A percentile compares a stretch with the other conserved stretches of the same genome.
Evolutionary conservation across 2,888 invertebrate species (phyloP).

Genomic region (Coelogynopora nodosa): DNA sequence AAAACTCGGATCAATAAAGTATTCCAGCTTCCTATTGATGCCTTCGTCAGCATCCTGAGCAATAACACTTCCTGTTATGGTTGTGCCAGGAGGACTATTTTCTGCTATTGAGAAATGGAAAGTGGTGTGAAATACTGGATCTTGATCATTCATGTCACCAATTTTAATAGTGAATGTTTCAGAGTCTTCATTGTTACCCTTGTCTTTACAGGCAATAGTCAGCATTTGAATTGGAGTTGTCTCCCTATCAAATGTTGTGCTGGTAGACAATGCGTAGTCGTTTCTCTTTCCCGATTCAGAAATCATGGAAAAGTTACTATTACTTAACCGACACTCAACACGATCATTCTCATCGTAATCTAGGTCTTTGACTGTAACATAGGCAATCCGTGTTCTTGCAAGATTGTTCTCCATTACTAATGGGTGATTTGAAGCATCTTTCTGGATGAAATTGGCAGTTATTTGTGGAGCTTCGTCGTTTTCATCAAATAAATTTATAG

Average conservation of each 20-base stretch:
- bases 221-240: slow-evolving; percentile 16
- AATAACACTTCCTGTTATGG: neutral
- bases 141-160: slow-evolving; percentile 27
- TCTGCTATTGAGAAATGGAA: slow-evolving; percentile 31
- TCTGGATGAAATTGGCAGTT: neutral
- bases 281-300: neutral
- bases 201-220: slow-evolving; percentile 20
- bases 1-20: slow-evolving; percentile 23
- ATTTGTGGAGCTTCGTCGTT: slow-evolving; percentile 36
- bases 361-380: slow-evolving; percentile 32
- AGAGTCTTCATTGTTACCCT: neutral
- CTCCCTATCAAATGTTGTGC: slow-evolving; percentile 27
- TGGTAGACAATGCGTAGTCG: neutral
- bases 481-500: slow-evolving; percentile 20
- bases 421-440: slow-evolving; percentile 31
- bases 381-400: neutral
- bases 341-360: slow-evolving; percentile 1
- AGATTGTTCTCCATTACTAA: slow-evolving; percentile 8
- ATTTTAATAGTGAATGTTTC: slow-evolving; percentile 32
- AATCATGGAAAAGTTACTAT: neutral
- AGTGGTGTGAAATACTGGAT: slow-evolving; percentile 2
- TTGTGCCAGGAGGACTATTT: neutral
- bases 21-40: slow-evolving; percentile 31
- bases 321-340: slow-evolving; percentile 32
- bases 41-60: slow-evolving; percentile 33